Conservation (phyloP, 2,888 invertebrate species). For the Ceriagrion tenellum region DNA sequence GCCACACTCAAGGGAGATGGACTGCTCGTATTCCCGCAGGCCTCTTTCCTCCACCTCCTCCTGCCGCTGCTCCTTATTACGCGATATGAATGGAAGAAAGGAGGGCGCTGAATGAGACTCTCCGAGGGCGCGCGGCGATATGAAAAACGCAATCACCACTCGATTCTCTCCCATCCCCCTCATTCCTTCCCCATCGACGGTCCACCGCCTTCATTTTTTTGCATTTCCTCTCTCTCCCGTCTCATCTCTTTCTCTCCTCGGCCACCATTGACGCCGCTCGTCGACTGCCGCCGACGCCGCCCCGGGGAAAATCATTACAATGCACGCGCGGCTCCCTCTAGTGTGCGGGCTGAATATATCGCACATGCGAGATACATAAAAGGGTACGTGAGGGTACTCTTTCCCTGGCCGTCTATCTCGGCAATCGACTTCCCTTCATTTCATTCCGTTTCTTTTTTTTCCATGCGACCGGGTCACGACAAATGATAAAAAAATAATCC, state of each 20-base stretch:
- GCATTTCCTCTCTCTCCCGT: too few relatives aligned
- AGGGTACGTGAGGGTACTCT: neutral
- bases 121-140: neutral
- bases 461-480: too few relatives aligned
- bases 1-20: neutral
- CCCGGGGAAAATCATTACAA: slow-evolving; percentile 6
- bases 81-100: neutral
- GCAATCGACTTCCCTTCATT: neutral
- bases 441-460: too few relatives aligned
- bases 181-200: neutral
- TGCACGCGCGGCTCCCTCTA: neutral
- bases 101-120: neutral
- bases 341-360: neutral
- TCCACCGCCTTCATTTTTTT: neutral
- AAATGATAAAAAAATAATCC: too few relatives aligned
- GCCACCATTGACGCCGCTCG: neutral
- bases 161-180: neutral
- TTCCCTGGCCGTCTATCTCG: neutral
- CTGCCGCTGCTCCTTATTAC: neutral
- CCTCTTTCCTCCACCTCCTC: neutral
- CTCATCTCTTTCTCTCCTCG: neutral
- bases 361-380: neutral
- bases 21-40: neutral
- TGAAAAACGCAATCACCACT: slow-evolving; percentile 39
- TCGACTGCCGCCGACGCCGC: neutral